phyloP scores from a whole-genome alignment of 2,888 invertebrate species.

The Lepidocyrtoides sp. region DNA sequence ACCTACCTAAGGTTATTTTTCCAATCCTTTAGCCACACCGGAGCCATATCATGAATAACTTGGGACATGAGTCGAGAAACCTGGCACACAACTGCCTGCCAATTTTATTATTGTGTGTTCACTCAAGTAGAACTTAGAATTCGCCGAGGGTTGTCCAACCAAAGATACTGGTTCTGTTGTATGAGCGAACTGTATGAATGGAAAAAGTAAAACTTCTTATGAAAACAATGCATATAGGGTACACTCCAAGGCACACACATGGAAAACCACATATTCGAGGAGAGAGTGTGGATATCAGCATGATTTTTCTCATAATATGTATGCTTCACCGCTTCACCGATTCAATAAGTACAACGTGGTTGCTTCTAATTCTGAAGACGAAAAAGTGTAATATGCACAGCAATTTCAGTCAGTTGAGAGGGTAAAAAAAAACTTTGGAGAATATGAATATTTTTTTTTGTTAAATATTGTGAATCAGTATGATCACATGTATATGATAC shows the following conservation, averaged over 20 bases:
- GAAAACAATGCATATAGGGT: constrained; percentile 46
- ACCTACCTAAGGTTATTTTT: constrained; percentile 58
- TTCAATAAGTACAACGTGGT: constrained; percentile 28
- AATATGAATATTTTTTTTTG: not conserved
- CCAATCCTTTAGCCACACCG: constrained; percentile 68
- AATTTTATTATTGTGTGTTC: constrained; percentile 72
- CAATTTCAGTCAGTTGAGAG: constrained; percentile 7
- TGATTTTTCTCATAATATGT: constrained; percentile 38
- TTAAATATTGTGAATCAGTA: not conserved
- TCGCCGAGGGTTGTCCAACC: constrained; percentile 39
- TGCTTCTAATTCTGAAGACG: not conserved
- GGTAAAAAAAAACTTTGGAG: too few species aligned
- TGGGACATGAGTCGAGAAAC: constrained; percentile 56
- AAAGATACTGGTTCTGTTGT: constrained; percentile 8
- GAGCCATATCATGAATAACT: constrained; percentile 73
- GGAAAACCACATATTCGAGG: constrained; percentile 31
- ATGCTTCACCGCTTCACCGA: not conserved
- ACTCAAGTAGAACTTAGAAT: constrained; percentile 58
- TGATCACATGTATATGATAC: not conserved
- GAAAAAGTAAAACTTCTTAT: constrained; percentile 22
- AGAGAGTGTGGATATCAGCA: constrained; percentile 10
- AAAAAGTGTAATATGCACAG: not conserved
- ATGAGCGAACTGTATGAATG: not conserved
- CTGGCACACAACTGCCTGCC: constrained; percentile 65
- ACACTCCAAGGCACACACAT: not conserved